phyloP scores from a whole-genome alignment of 2,888 invertebrate genomes.

The Folsomia candida region DNA sequence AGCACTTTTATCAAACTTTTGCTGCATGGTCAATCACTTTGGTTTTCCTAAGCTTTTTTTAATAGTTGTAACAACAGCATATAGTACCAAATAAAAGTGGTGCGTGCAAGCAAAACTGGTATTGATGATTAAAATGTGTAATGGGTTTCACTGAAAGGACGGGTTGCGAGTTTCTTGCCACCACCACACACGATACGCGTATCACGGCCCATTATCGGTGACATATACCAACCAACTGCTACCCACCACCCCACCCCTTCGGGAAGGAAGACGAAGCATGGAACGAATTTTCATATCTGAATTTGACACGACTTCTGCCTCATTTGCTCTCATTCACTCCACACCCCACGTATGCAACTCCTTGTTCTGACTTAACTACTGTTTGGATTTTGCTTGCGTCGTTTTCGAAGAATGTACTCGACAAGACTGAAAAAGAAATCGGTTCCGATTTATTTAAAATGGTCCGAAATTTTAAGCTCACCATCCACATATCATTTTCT shows the following conservation, averaged over 20 bases:
- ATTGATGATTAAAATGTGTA: not conserved
- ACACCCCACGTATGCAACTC: not conserved
- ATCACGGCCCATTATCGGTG: constrained; percentile 4
- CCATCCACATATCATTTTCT: too few species aligned
- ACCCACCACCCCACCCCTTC: constrained; percentile 28
- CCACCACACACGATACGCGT: constrained; percentile 5
- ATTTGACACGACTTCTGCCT: constrained; percentile 40
- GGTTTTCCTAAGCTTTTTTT: too few species aligned
- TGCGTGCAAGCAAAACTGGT: not conserved
- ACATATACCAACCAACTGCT: constrained; percentile 19
- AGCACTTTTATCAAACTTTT: too few species aligned
- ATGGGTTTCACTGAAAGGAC: not conserved
- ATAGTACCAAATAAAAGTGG: too few species aligned
- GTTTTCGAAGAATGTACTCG: too few species aligned
- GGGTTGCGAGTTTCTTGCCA: not conserved
- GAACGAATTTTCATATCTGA: constrained; percentile 38
- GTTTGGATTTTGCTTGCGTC: too few species aligned
- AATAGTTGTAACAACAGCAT: too few species aligned
- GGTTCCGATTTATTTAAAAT: too few species aligned
- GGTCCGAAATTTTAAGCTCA: too few species aligned
- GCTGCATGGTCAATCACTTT: too few species aligned
- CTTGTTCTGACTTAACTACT: too few species aligned
- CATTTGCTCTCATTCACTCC: constrained; percentile 37
- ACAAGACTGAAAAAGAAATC: too few species aligned
- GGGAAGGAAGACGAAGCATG: constrained; percentile 27